Evolutionary conservation across 2,113 vertebrate genomes (phyloP).

Genomic region (Phrynosoma platyrhinos): DNA sequence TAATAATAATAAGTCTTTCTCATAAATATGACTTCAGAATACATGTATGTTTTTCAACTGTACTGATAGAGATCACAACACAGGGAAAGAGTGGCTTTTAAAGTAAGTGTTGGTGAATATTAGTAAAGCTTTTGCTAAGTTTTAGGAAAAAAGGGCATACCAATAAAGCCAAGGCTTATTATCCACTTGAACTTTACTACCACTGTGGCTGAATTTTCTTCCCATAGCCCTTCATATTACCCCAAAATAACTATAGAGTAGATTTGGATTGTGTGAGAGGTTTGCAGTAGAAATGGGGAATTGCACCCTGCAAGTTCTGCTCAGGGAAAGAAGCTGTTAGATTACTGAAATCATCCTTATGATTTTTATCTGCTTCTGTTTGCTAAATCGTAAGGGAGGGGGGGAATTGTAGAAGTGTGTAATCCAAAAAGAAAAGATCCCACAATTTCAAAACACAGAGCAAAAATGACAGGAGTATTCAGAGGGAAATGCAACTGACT

Average conservation of each 20-base stretch:
- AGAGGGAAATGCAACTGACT: rapidly evolving
- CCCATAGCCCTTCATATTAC: no score
- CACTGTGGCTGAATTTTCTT: neutral
- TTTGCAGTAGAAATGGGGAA: no score
- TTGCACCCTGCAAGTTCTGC: no score
- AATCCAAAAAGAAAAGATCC: constrained; percentile 8
- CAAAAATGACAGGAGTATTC: neutral
- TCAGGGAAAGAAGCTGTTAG: no score
- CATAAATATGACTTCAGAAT: neutral
- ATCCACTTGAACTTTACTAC: neutral
- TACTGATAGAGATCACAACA: neutral
- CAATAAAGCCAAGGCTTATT: neutral
- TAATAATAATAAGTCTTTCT: neutral
- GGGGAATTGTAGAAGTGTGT: neutral
- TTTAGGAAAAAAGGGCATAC: neutral
- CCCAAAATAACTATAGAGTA: no score
- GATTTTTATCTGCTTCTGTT: neutral
- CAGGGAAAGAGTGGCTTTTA: neutral
- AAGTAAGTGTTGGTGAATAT: neutral
- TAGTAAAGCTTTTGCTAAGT: neutral
- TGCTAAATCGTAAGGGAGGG: neutral
- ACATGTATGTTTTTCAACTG: neutral
- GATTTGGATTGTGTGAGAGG: no score
- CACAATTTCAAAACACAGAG: neutral
- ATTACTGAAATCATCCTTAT: no score